phyloP scores from a whole-genome alignment of 2,113 vertebrate genomes.

The Pao palembangensis region DNA sequence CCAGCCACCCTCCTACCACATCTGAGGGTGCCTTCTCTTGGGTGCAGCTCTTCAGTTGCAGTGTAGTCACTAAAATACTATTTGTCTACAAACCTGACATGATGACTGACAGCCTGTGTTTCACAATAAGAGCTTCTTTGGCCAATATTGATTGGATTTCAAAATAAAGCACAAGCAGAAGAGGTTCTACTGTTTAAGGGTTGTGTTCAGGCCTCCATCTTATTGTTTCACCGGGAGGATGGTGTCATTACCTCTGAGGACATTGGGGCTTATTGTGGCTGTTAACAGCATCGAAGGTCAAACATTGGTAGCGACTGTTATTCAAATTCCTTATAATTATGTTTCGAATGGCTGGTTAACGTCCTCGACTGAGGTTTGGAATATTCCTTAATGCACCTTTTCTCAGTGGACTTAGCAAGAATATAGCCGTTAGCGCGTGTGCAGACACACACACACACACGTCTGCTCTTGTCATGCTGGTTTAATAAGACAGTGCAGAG shows the following conservation, averaged over 20 bases:
- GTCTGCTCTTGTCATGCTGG: constrained; percentile 54
- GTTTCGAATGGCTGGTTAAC: constrained; percentile 70
- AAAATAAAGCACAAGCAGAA: no score
- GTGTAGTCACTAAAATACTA: no score
- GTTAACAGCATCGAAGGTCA: constrained; percentile 66
- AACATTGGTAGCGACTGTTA: constrained; percentile 63
- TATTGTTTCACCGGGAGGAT: constrained; percentile 32
- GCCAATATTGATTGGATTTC: no score
- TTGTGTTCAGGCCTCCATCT: constrained; percentile 1
- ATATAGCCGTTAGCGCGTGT: no score
- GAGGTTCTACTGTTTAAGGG: no score
- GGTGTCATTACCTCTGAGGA: constrained; percentile 51
- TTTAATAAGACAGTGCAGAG: constrained; percentile 66
- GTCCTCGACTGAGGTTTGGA: constrained; percentile 57
- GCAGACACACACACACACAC: constrained; percentile 2
- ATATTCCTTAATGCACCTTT: constrained; percentile 70
- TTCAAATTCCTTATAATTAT: constrained; percentile 67
- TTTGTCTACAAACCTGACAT: no score
- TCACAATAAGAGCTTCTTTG: no score
- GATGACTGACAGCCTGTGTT: no score
- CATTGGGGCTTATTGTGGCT: constrained; percentile 31
- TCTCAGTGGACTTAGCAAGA: constrained; percentile 41
- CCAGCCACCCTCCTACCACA: no score
- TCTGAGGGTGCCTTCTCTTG: no score
- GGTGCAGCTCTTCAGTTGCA: no score